phyloP scores from a whole-genome alignment of 2,797 vertebrate genomes.

The Hoplostethus mediterraneus region DNA sequence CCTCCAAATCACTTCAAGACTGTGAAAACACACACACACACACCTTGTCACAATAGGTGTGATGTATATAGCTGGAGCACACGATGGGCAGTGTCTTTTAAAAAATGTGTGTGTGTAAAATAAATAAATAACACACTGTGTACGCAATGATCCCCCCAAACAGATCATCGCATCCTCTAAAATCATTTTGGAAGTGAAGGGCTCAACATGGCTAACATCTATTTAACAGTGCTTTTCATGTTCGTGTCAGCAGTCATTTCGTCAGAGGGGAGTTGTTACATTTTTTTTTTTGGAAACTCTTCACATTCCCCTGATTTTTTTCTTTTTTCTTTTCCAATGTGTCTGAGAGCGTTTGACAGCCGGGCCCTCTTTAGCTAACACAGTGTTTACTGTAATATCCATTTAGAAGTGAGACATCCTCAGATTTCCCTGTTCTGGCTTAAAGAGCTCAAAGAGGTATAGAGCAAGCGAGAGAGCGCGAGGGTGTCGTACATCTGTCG shows the following conservation, averaged over 20 bases:
- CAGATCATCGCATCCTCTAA: not conserved
- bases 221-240: conserved; percentile 22
- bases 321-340: conserved; percentile 18
- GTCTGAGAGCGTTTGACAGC: conserved; percentile 35
- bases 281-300: not conserved
- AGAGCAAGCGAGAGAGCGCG: not conserved
- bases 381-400: conserved; percentile 39
- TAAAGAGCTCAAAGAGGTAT: not conserved
- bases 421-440: conserved; percentile 10
- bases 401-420: conserved; percentile 29
- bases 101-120: not conserved
- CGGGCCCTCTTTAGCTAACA: not conserved
- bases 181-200: conserved; percentile 21
- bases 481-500: conserved; percentile 14
- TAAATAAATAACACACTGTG: no score
- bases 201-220: conserved; percentile 9
- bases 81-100: not conserved
- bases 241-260: conserved; percentile 19
- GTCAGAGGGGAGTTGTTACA: not conserved
- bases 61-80: conserved; percentile 13
- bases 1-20: conserved; percentile 42
- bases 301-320: not conserved
- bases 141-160: not conserved
- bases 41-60: conserved; percentile 1
- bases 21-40: conserved; percentile 40